phyloP scores from a whole-genome alignment of 2,797 vertebrate genomes.

The Pristis pectinata region DNA sequence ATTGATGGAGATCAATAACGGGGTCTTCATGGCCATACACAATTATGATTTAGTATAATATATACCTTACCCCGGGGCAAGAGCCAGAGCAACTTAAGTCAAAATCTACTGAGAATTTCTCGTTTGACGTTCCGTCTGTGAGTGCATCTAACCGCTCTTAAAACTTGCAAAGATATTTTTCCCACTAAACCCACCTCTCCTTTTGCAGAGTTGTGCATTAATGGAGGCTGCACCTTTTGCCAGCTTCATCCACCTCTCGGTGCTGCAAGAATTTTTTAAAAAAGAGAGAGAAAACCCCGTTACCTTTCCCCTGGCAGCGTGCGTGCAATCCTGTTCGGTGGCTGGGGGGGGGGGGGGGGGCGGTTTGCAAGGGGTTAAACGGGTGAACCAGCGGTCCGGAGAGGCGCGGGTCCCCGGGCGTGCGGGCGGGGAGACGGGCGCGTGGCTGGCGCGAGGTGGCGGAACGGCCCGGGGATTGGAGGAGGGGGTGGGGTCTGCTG shows the following conservation, averaged over 20 bases:
- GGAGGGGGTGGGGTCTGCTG: neutral
- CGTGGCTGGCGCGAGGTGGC: neutral
- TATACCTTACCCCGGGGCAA: neutral
- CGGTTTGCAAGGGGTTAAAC: neutral
- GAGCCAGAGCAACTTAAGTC: neutral
- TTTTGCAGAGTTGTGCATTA: neutral
- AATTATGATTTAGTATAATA: neutral
- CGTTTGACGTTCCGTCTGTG: neutral
- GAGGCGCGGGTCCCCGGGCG: neutral
- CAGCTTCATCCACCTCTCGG: too few relatives aligned
- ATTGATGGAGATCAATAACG: neutral
- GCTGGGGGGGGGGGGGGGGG: too few relatives aligned
- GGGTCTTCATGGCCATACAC: neutral
- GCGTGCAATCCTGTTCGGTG: neutral
- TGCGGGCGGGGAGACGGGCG: neutral
- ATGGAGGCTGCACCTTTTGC: neutral
- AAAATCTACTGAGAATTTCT: neutral
- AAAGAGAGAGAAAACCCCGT: too few relatives aligned
- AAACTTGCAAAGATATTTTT: neutral
- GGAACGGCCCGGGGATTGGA: neutral
- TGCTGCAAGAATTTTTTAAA: too few relatives aligned
- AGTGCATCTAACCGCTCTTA: neutral
- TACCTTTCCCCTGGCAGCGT: neutral
- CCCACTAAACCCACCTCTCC: neutral
- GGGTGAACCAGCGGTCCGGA: neutral